A percentile compares a stretch with the other conserved stretches of the same genome.
Evolutionary conservation across 2,113 vertebrate genomes (phyloP).

Genomic region (Silurus asotus): DNA sequence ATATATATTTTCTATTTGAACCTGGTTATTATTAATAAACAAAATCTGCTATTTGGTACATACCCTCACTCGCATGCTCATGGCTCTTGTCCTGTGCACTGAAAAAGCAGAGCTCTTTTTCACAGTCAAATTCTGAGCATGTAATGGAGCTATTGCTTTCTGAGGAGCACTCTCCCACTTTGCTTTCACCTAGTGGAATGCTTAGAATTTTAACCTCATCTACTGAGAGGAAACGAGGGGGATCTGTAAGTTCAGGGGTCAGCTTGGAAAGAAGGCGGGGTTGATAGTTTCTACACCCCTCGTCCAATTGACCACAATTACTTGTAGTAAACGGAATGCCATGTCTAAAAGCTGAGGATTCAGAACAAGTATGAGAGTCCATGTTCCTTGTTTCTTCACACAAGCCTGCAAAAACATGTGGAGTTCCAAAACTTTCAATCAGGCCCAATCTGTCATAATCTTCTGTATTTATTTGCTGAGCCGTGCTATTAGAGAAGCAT

Average conservation of each 20-base stretch:
- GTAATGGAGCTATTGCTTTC: slow-evolving; percentile 65
- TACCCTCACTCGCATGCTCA: slow-evolving; percentile 39
- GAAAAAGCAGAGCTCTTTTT: slow-evolving; percentile 49
- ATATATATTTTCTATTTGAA: background rate
- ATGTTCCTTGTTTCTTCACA: background rate
- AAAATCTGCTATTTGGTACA: slow-evolving; percentile 15
- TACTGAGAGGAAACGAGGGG: slow-evolving; percentile 61
- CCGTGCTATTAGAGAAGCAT: slow-evolving; percentile 53
- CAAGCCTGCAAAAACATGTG: background rate
- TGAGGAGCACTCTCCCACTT: slow-evolving; percentile 48
- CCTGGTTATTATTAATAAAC: background rate
- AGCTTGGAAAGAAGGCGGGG: slow-evolving; percentile 20
- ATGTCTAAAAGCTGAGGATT: background rate
- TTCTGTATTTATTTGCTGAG: slow-evolving; percentile 35
- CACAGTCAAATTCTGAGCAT: slow-evolving; percentile 59
- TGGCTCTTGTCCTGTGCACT: slow-evolving; percentile 30
- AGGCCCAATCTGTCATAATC: background rate
- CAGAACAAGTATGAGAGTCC: slow-evolving; percentile 18
- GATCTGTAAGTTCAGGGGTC: slow-evolving; percentile 47
- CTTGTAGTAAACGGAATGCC: slow-evolving; percentile 11
- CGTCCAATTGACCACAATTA: slow-evolving; percentile 24
- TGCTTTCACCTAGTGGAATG: slow-evolving; percentile 31
- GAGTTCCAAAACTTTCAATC: background rate
- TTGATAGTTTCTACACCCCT: slow-evolving; percentile 31
- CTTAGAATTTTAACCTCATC: slow-evolving; percentile 70